phyloP scores from a whole-genome alignment of 2,888 invertebrate species.

The Scrobipalpa atriplicella region DNA sequence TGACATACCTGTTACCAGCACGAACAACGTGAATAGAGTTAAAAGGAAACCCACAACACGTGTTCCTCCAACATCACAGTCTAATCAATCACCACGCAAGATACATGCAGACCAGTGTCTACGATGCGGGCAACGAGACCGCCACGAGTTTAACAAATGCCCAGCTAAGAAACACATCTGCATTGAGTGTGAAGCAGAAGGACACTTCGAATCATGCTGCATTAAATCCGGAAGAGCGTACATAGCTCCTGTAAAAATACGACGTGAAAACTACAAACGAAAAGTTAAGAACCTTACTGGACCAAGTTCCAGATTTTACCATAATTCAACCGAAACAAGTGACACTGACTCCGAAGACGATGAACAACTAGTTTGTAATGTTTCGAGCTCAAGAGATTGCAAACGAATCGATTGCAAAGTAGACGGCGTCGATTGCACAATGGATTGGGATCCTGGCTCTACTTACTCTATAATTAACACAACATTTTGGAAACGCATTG shows the following conservation, averaged over 20 bases:
- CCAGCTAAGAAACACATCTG: not conserved
- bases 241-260: not conserved
- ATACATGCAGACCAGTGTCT: not conserved
- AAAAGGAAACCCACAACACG: no score
- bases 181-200: not conserved
- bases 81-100: no score
- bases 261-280: no score
- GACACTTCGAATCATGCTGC: not conserved
- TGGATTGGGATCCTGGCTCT: not conserved
- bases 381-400: not conserved
- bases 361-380: not conserved
- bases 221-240: not conserved
- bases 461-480: not conserved
- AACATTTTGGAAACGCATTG: slow-evolving; percentile 3
- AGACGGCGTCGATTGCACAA: not conserved
- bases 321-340: not conserved
- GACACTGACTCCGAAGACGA: not conserved
- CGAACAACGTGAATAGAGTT: no score
- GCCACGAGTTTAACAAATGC: not conserved
- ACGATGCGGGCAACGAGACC: not conserved
- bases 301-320: no score
- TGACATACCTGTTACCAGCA: no score
- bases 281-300: no score
- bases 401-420: not conserved
- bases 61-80: no score